These are phyloP conservation scores for Trypoxylon attenuatum DNA, from an alignment of 2,888 invertebrate species.

Conservation along the genomic window DNA sequence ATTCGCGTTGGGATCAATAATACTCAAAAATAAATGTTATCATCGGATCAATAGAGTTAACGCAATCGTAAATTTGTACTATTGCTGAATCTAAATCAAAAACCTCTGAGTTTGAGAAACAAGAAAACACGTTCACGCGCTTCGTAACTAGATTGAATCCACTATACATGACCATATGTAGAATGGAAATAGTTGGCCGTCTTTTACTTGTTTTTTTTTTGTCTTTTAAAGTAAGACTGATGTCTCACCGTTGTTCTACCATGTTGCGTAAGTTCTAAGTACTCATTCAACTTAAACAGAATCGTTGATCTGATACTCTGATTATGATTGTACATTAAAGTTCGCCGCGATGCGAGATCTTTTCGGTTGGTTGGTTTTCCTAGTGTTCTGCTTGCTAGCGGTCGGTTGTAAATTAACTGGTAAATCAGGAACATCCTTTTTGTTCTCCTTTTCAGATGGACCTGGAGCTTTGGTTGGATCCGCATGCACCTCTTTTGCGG, in stretches of 20 bases:
- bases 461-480: conserved; percentile 28
- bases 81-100: too few species aligned
- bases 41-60: too few species aligned
- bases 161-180: too few species aligned
- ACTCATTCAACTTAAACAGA: conserved; percentile 15
- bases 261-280: conserved; percentile 3
- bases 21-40: too few species aligned
- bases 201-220: background rate
- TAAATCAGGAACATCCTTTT: background rate
- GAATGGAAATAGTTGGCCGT: too few species aligned
- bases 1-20: too few species aligned
- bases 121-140: too few species aligned
- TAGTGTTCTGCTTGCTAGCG: conserved; percentile 56
- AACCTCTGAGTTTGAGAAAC: too few species aligned
- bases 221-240: background rate
- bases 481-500: conserved; percentile 31
- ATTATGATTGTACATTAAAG: conserved; percentile 59
- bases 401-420: conserved; percentile 26
- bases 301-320: conserved; percentile 42
- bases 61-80: too few species aligned
- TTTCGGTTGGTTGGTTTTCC: conserved; percentile 52
- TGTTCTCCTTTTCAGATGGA: background rate
- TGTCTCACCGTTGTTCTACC: background rate
- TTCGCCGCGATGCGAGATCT: conserved; percentile 73
- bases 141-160: too few species aligned